These are phyloP conservation scores for Cariama cristata DNA, from an alignment of 2,113 vertebrate genomes.

Conservation along the genomic window DNA sequence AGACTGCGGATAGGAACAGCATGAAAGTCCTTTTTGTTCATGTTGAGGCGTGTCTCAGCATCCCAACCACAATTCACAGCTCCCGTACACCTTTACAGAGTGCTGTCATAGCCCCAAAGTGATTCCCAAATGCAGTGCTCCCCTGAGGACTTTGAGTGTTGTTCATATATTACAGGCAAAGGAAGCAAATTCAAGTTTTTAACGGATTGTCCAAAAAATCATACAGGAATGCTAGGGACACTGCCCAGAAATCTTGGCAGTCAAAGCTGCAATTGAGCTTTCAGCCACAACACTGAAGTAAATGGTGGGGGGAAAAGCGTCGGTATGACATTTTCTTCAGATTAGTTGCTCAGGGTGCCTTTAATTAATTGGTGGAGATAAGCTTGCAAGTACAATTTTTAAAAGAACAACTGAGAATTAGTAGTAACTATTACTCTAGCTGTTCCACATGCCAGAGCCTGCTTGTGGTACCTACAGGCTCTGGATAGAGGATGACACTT, in stretches of 20 bases:
- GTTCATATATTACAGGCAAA: neutral
- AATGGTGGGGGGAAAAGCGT: neutral
- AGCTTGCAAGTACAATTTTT: neutral
- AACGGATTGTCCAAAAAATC: neutral
- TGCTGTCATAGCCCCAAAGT: neutral
- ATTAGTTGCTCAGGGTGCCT: rapidly evolving
- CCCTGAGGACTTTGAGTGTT: neutral
- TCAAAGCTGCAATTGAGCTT: neutral
- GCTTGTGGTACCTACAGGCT: neutral
- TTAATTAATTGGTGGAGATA: neutral
- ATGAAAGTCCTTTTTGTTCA: neutral
- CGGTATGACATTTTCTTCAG: neutral
- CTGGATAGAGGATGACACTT: neutral
- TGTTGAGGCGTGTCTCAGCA: neutral
- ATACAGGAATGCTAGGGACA: neutral
- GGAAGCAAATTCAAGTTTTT: neutral
- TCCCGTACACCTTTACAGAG: neutral
- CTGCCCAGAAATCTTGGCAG: neutral
- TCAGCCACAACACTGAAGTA: neutral
- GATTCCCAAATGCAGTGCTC: neutral
- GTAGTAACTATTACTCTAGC: neutral
- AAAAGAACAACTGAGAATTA: neutral
- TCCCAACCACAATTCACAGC: neutral
- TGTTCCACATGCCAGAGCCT: neutral
- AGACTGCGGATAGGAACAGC: rapidly evolving